Base-by-base conservation (phyloP, 1,140 invertebrate species). In the Drosophila ohnishii region DNA sequence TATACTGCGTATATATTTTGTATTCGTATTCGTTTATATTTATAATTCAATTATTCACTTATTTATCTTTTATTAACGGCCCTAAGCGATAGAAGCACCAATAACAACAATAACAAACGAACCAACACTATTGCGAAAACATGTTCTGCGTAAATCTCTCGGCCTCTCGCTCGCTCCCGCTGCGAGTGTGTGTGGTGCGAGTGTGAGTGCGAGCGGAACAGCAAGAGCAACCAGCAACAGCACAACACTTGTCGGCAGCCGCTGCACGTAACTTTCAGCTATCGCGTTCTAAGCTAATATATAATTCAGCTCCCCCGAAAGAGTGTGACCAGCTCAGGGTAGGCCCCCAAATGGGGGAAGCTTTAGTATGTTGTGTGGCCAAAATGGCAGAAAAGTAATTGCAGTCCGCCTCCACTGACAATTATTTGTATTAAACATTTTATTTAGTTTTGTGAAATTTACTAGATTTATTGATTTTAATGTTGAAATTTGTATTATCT, bases 11-110 rank as follows among this genome's bases (percentile, higher is more conserved):
- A 55, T 53, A 22, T 50, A 50, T 37, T 55, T 55, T 14, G 51
- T 25, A 55, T 55, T 67, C 39, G 61, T 40, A 40, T 67, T 48
- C 45, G 45, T 58, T 45, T 30, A 62, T 77, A 67, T 77, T 78
- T 78, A 80, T 87, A 88, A 87, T 88, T 87, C 76, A 87, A 87
- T 87, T 88, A 87, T 87, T 88, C 80, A 87, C 81, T 86, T 89
- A 84, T 87, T 87, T 87, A 87, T 87, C 84, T 77, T 78, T 80
- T 83, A 87, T 88, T 87, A 87, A 89, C 84, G 78, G 67, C 19
- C 62, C 47, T 63, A 77, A 77, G 55, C 72, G 64, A 62, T 62
- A 60, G 65, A 71, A 86, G 84, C 60, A 60, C 53, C 66, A 86
- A 80, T 58, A 83, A 75, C 79, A 80, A 80, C 61, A 81, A 72